phyloP scores from a whole-genome alignment of 2,888 invertebrate genomes.

The Tiliacea citrago region DNA sequence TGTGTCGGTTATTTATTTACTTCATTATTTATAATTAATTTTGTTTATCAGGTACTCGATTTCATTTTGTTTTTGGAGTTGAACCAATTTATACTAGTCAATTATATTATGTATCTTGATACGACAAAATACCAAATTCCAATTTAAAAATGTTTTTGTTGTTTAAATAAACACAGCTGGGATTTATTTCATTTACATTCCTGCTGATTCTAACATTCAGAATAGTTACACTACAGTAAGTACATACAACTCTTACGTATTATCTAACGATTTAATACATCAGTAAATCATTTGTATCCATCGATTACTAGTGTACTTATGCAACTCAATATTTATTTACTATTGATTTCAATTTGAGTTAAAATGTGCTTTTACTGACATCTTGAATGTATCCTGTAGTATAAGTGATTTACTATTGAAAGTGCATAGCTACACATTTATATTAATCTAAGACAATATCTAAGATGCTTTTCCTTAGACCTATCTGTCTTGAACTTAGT shows the following conservation, averaged over 20 bases:
- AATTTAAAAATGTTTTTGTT: background rate
- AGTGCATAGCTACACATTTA: constrained; percentile 61
- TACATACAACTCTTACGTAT: constrained; percentile 31
- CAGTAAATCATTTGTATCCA: constrained; percentile 11
- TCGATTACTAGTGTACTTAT: background rate
- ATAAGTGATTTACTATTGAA: constrained; percentile 43
- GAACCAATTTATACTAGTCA: constrained; percentile 56
- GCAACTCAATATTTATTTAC: constrained; percentile 17
- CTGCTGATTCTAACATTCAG: constrained; percentile 45
- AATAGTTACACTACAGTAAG: constrained; percentile 28
- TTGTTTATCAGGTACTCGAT: constrained; percentile 27
- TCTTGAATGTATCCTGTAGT: constrained; percentile 17
- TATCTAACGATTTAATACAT: constrained; percentile 30
- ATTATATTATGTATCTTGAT: background rate
- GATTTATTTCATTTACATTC: constrained; percentile 4
- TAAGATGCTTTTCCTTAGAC: constrained; percentile 65
- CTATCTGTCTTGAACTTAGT: constrained; percentile 78
- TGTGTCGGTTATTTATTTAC: background rate
- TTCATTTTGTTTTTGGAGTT: constrained; percentile 2
- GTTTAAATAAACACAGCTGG: constrained; percentile 9
- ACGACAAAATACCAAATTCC: constrained; percentile 6
- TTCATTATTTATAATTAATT: constrained; percentile 22
- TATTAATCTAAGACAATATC: constrained; percentile 51
- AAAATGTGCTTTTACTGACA: constrained; percentile 23
- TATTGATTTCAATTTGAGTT: constrained; percentile 18